Conservation (phyloP, 2,888 invertebrate genomes). For the Ectemnius cavifrons region DNA sequence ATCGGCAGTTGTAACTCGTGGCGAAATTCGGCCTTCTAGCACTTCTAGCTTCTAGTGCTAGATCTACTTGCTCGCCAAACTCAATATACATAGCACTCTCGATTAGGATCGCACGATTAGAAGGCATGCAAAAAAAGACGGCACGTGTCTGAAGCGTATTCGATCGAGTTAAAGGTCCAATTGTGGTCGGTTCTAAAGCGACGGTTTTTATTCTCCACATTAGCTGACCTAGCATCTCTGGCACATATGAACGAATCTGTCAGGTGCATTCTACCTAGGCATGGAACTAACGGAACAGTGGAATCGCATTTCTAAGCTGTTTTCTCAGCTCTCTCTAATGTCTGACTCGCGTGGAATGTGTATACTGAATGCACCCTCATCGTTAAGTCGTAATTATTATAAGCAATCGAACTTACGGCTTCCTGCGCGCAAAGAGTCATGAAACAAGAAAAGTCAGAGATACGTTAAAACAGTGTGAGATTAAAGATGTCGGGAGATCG, state of each 20-base stretch:
- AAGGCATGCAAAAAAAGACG: too few species aligned
- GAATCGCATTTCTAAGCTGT: slow-evolving; percentile 47
- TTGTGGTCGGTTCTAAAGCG: slow-evolving; percentile 53
- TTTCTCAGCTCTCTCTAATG: slow-evolving; percentile 46
- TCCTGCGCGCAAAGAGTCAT: slow-evolving; percentile 81
- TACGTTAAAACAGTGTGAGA: slow-evolving; percentile 47
- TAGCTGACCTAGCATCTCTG: slow-evolving; percentile 46
- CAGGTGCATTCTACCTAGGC: slow-evolving; percentile 36
- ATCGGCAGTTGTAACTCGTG: slow-evolving; percentile 37
- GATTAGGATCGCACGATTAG: too few species aligned
- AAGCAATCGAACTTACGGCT: slow-evolving; percentile 84
- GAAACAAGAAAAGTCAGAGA: slow-evolving; percentile 70
- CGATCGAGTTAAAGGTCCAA: slow-evolving; percentile 49
- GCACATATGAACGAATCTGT: slow-evolving; percentile 14
- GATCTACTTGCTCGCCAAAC: too few species aligned
- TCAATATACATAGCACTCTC: slow-evolving; percentile 9
- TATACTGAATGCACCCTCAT: slow-evolving; percentile 57
- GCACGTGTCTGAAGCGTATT: slow-evolving; percentile 38
- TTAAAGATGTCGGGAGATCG: slow-evolving; percentile 26
- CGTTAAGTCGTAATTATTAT: slow-evolving; percentile 49
- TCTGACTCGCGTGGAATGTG: slow-evolving; percentile 19
- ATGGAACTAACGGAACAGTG: slow-evolving; percentile 38
- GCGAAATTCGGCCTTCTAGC: slow-evolving; percentile 17
- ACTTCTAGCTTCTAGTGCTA: slow-evolving; percentile 21
- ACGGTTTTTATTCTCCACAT: slow-evolving; percentile 48